Percentiles rank a stretch among this genome's conserved stretches.
phyloP scores from a whole-genome alignment of 2,888 invertebrate genomes.

The Cerastis rubricosa region DNA sequence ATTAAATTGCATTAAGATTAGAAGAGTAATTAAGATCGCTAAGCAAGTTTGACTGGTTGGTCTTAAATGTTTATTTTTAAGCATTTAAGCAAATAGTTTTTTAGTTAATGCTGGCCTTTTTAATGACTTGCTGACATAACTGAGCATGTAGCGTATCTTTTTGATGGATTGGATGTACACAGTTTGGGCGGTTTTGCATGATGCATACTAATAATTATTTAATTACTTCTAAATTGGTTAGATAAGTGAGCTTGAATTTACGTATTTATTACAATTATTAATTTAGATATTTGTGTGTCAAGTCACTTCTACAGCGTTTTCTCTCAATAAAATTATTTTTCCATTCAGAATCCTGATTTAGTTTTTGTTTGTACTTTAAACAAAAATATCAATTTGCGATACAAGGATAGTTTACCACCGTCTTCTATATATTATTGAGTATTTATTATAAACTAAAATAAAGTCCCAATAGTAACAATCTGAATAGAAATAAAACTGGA shows the following conservation, averaged over 20 bases:
- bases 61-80: conserved; percentile 38
- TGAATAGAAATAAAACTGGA: too few relatives aligned
- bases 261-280: not conserved
- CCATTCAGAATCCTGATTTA: not conserved
- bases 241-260: not conserved
- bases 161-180: conserved; percentile 32
- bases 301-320: not conserved
- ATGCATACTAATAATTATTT: conserved; percentile 29
- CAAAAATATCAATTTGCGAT: not conserved
- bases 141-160: conserved; percentile 29
- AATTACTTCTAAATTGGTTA: conserved; percentile 17
- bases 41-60: conserved; percentile 43
- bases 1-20: conserved; percentile 73
- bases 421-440: not conserved
- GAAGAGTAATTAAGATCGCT: conserved; percentile 68
- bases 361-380: not conserved
- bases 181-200: not conserved
- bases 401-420: too few relatives aligned
- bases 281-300: not conserved
- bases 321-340: too few relatives aligned
- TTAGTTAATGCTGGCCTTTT: conserved; percentile 36
- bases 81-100: conserved; percentile 39
- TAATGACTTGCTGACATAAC: conserved; percentile 59
- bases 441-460: not conserved
- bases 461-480: not conserved